Percentiles rank a stretch among this genome's conserved stretches.
Conservation (phyloP, 2,888 invertebrate genomes). For the Tanypteryx hageni region DNA sequence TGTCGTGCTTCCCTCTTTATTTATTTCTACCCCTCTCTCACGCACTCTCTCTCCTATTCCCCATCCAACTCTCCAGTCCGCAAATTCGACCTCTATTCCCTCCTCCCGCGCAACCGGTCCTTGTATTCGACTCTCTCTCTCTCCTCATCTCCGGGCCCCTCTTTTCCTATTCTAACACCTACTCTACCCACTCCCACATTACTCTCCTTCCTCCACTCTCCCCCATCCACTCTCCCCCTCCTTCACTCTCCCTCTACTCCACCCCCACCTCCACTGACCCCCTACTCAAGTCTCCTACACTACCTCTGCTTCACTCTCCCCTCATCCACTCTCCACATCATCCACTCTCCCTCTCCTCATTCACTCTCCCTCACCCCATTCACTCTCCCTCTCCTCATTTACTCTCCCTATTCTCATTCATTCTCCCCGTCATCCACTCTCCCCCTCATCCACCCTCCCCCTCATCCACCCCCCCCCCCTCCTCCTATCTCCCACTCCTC, state of each 20-base stretch:
- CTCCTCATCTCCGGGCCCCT: neutral
- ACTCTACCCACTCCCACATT: neutral
- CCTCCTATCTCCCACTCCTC: no score
- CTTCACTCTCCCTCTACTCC: neutral
- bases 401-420: no score
- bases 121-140: no score
- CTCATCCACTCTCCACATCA: neutral
- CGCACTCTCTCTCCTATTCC: constrained; percentile 4
- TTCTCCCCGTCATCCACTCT: neutral
- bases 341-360: neutral
- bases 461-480: neutral
- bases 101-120: no score
- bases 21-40: neutral
- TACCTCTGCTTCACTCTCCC: neutral
- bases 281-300: neutral
- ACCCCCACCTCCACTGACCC: neutral
- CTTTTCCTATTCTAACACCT: no score
- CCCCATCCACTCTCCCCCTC: neutral
- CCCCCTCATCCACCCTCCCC: neutral
- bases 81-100: no score
- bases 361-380: no score
- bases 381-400: no score
- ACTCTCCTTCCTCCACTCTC: neutral
- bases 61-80: neutral
- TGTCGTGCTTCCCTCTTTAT: constrained; percentile 23